These are phyloP conservation scores for Nerophis lumbriciformis DNA, from an alignment of 2,113 vertebrate genomes.

Conservation along the genomic window DNA sequence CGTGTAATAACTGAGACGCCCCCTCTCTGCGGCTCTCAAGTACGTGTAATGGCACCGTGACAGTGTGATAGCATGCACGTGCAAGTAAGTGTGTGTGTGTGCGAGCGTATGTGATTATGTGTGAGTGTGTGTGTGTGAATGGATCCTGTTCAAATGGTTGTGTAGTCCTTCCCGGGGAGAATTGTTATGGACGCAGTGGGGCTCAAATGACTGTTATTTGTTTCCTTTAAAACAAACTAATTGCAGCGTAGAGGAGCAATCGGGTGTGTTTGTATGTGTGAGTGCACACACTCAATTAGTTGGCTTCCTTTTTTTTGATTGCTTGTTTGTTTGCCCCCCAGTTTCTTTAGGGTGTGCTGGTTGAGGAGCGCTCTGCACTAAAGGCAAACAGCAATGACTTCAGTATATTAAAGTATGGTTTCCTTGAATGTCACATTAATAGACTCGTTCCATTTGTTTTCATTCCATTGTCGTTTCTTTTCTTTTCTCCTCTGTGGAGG, in stretches of 20 bases:
- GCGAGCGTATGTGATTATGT: background rate
- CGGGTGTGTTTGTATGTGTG: conserved; percentile 11
- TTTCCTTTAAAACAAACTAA: conserved; percentile 72
- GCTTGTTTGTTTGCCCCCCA: conserved; percentile 52
- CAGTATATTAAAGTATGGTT: conserved; percentile 2
- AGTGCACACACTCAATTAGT: conserved; percentile 27
- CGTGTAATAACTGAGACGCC: conserved; percentile 64
- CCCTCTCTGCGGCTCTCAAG: conserved; percentile 61
- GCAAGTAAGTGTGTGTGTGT: background rate
- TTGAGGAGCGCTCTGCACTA: conserved; percentile 42
- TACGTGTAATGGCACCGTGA: conserved; percentile 57
- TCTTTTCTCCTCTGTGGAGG: too few species aligned
- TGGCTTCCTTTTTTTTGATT: conserved; percentile 48
- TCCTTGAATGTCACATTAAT: conserved; percentile 9
- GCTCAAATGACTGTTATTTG: conserved; percentile 71
- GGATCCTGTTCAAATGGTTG: conserved; percentile 38
- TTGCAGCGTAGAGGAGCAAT: conserved; percentile 49
- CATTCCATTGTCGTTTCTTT: too few species aligned
- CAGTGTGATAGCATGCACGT: conserved; percentile 10
- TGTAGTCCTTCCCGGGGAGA: conserved; percentile 61
- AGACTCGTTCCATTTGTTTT: background rate
- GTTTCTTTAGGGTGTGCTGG: conserved; percentile 62
- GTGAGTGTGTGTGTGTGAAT: conserved; percentile 16
- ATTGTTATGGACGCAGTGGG: conserved; percentile 64
- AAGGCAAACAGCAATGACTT: conserved; percentile 13